phyloP scores from a whole-genome alignment of 1,140 invertebrate genomes.

The Drosophila funebris region DNA sequence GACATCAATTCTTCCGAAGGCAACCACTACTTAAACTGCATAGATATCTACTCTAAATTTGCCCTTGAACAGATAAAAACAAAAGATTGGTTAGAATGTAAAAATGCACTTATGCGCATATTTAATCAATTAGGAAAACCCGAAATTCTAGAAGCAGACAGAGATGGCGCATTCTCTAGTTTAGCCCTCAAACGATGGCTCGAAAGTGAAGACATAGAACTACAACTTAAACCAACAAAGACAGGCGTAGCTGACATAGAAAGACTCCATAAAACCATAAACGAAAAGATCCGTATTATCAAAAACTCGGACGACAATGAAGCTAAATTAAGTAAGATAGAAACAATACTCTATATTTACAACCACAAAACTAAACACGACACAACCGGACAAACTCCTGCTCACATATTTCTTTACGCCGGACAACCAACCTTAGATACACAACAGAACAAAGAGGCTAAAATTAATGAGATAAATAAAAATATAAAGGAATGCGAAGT shows the following conservation, averaged over 20 bases:
- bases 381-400: slow-evolving; percentile 16
- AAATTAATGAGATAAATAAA: slow-evolving; percentile 14
- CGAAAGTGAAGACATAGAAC: neutral
- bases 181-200: slow-evolving; percentile 5
- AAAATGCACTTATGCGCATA: slow-evolving; percentile 7
- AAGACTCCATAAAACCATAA: neutral
- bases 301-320: neutral
- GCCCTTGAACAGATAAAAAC: neutral
- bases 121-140: no score
- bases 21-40: neutral
- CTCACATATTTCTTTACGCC: slow-evolving; percentile 14
- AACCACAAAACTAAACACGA: neutral
- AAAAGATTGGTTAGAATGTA: slow-evolving; percentile 10
- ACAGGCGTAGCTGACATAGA: neutral
- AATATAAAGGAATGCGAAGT: neutral
- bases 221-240: neutral
- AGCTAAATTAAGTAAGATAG: neutral
- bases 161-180: slow-evolving; percentile 1
- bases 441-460: slow-evolving; percentile 7
- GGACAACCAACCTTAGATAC: slow-evolving; percentile 15
- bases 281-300: slow-evolving; percentile 1
- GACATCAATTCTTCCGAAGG: slow-evolving; percentile 3
- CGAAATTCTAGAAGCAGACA: neutral
- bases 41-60: slow-evolving; percentile 4
- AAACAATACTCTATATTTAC: neutral